These are phyloP conservation scores for Microplitis manilae DNA, from an alignment of 2,888 invertebrate genomes.

Conservation along the genomic window DNA sequence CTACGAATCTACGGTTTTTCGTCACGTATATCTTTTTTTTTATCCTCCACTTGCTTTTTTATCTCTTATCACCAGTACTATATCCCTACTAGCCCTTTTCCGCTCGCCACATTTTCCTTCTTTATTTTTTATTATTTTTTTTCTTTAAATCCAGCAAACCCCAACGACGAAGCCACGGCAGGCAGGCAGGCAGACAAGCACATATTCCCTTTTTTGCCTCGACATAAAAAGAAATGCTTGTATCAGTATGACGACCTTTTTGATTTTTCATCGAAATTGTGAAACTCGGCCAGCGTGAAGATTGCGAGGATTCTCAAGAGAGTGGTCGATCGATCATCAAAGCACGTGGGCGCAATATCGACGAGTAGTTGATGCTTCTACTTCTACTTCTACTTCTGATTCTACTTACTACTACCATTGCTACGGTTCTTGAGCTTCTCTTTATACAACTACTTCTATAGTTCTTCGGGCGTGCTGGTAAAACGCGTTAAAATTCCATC, in stretches of 20 bases:
- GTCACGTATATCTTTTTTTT: slow-evolving; percentile 9
- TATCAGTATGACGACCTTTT: slow-evolving; percentile 28
- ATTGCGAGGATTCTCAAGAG: slow-evolving; percentile 49
- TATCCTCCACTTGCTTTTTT: background rate
- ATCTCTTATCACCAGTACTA: background rate
- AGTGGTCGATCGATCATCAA: slow-evolving; percentile 51
- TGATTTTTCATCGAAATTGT: slow-evolving; percentile 41
- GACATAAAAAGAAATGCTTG: slow-evolving; percentile 16
- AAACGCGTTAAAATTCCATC: slow-evolving; percentile 45
- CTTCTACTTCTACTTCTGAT: background rate
- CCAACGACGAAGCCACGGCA: no score
- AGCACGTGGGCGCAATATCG: slow-evolving; percentile 51
- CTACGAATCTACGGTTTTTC: slow-evolving; percentile 12
- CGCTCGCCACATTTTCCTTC: background rate
- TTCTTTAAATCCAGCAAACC: no score
- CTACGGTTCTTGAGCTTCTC: background rate
- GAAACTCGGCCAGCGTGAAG: slow-evolving; percentile 47
- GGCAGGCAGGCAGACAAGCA: background rate
- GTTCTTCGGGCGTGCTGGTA: slow-evolving; percentile 10
- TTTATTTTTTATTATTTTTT: background rate
- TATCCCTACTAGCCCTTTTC: background rate
- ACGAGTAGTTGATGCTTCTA: slow-evolving; percentile 39
- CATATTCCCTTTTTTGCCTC: background rate
- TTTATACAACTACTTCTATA: background rate
- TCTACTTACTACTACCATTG: background rate